A percentile compares a stretch with the other conserved stretches of the same genome.
Evolutionary conservation across 2,888 invertebrate genomes (phyloP).

Genomic region (Neria commutata): DNA sequence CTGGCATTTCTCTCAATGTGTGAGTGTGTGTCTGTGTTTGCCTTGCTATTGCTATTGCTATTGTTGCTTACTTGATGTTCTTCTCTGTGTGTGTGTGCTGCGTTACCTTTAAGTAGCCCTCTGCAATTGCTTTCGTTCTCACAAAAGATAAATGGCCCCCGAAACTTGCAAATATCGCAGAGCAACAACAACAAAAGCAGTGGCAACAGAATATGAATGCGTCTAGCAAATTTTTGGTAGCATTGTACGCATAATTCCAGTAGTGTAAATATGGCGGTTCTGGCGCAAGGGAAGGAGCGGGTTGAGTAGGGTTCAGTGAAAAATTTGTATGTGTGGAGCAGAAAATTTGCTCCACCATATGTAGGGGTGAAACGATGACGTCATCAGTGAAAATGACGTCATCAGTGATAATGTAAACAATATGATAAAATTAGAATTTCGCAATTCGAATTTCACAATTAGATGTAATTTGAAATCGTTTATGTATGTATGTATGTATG

Average conservation of each 20-base stretch:
- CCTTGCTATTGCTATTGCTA: conserved; percentile 12
- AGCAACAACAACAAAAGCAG: not conserved
- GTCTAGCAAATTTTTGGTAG: conserved; percentile 29
- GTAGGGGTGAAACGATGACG: too few species aligned
- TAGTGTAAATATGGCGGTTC: too few species aligned
- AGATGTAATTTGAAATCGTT: too few species aligned
- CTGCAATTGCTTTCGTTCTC: conserved; percentile 32
- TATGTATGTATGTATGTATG: too few species aligned
- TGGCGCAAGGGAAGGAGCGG: too few species aligned
- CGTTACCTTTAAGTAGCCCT: conserved; percentile 29
- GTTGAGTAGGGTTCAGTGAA: too few species aligned
- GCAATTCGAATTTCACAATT: too few species aligned
- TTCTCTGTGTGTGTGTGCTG: not conserved
- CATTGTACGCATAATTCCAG: conserved; percentile 37
- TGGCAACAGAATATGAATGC: conserved; percentile 27
- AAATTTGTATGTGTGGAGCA: too few species aligned
- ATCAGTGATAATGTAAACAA: too few species aligned
- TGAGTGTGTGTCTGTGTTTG: not conserved
- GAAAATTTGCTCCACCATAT: too few species aligned
- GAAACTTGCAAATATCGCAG: conserved; percentile 3
- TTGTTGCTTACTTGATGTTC: not conserved
- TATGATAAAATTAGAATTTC: too few species aligned
- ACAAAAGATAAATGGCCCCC: conserved; percentile 32
- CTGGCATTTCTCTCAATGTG: conserved; percentile 8
- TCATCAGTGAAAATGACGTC: too few species aligned